phyloP scores from a whole-genome alignment of 1,140 invertebrate species.

The Cyclargus thomasi region DNA sequence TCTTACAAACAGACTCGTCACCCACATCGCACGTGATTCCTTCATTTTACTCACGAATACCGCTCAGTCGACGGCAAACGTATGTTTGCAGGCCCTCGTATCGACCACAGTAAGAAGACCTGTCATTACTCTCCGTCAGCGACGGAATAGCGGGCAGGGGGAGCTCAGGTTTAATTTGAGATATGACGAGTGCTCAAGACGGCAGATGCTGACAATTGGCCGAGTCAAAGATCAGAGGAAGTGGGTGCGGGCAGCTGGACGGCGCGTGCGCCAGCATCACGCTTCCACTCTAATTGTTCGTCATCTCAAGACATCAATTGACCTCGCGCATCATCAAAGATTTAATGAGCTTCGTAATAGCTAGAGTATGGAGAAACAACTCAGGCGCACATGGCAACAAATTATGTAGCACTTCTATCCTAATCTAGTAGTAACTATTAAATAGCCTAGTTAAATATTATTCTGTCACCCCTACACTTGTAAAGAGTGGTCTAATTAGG shows the following conservation, averaged over 20 bases:
- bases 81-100: conserved; percentile 28
- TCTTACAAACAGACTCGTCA: conserved; percentile 47
- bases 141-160: conserved; percentile 26
- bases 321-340: conserved; percentile 18
- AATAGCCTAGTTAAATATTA: too few relatives aligned
- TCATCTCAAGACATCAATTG: conserved; percentile 36
- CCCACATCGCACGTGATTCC: background rate
- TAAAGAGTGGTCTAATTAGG: too few relatives aligned
- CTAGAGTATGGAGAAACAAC: too few relatives aligned
- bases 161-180: conserved; percentile 39
- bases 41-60: background rate
- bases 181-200: conserved; percentile 42
- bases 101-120: conserved; percentile 37
- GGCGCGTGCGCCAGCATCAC: conserved; percentile 53
- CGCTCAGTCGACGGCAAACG: conserved; percentile 20
- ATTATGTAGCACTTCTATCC: too few relatives aligned
- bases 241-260: conserved; percentile 46
- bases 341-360: conserved; percentile 9
- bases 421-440: too few relatives aligned
- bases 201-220: conserved; percentile 65
- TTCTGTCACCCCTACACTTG: too few relatives aligned
- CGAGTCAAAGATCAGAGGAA: conserved; percentile 72
- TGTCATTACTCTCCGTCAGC: conserved; percentile 25
- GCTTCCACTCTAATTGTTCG: conserved; percentile 40
- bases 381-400: too few relatives aligned